Evolutionary conservation across 2,888 invertebrate species (phyloP), one percentile per base, ranked within the genome.

Genomic region (Archips crataeganus): DNA sequence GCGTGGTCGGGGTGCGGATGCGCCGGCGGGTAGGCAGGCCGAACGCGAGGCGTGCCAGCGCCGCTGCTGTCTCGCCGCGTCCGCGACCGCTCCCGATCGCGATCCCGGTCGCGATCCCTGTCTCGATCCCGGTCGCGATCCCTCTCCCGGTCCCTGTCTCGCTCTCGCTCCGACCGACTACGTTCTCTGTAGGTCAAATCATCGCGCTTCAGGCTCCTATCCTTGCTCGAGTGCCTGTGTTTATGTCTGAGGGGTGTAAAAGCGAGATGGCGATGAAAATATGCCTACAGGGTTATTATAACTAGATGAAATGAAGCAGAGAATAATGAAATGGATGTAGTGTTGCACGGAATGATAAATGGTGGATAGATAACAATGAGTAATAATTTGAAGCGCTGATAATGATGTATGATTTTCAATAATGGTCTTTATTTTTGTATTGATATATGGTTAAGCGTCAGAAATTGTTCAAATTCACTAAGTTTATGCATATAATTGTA

Each of bases 121-220:
- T 94, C 93, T 15, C 96, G 95, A 3, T 95, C 95, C 9, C 96
- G 87, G 10, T 95, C 96, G 2, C 95, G 89, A 54, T 95, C 95
- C 6, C 96, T 91, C 15, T 96, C 96, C 45, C 96, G 89, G 79
- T 96, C 96, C 73, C 96, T 95, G 34, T 96, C 96, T 45, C 93
- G 85, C 66, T 93, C 93, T 15, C 94, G 90, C 81, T 93, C 93
- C 83, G 90, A 82, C 75, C 94, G 90, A 80, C 89, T 88, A 81
- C 93, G 90, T 77, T 94, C 94, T 92, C 94, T 94, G 94, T 88
- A 90, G 89, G 92, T 90, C 90, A 94, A 94, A 93, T 92, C 91
- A 90, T 93, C 93, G 84, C 88, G 87, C 91, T 93, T 93, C 89
- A 92, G 76, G 89, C 89, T 90, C 81, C 91, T 87, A 81, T 94